Conservation (phyloP, 2,113 vertebrate genomes). For the Vireo altiloquus region DNA sequence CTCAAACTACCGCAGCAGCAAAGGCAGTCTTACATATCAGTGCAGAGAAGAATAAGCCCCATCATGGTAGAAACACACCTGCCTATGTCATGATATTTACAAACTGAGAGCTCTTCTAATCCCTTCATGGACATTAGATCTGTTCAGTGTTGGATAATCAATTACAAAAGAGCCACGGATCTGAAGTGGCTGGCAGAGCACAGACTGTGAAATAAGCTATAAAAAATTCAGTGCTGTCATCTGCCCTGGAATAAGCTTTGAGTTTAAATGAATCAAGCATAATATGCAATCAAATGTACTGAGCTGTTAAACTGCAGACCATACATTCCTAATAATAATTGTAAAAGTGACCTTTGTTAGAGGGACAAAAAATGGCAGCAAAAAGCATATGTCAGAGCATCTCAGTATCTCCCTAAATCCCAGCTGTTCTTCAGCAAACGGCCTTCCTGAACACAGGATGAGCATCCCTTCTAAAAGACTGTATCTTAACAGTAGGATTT, state of each 20-base stretch:
- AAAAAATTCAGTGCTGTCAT: slow-evolving; percentile 20
- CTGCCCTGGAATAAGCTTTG: not conserved
- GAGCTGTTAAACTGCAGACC: slow-evolving; percentile 15
- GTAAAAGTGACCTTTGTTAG: not conserved
- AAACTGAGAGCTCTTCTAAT: not conserved
- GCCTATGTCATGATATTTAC: not conserved
- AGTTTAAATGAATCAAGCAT: slow-evolving; percentile 3
- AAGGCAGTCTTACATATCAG: not conserved
- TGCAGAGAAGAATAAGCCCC: not conserved
- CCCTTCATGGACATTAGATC: not conserved
- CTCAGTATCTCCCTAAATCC: not conserved
- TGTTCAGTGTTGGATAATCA: not conserved
- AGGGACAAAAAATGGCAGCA: not conserved
- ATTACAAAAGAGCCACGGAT: not conserved
- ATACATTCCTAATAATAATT: not conserved
- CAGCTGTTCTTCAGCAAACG: not conserved
- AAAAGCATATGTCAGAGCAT: not conserved
- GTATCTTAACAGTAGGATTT: not conserved
- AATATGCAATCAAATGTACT: slow-evolving; percentile 14
- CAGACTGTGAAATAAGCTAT: slow-evolving; percentile 30
- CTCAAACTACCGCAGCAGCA: not conserved
- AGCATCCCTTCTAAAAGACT: not conserved
- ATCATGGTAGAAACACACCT: not conserved
- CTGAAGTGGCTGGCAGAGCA: slow-evolving; percentile 9
- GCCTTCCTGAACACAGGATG: not conserved